phyloP scores from a whole-genome alignment of 2,888 invertebrate genomes.

The Morpho helenor region DNA sequence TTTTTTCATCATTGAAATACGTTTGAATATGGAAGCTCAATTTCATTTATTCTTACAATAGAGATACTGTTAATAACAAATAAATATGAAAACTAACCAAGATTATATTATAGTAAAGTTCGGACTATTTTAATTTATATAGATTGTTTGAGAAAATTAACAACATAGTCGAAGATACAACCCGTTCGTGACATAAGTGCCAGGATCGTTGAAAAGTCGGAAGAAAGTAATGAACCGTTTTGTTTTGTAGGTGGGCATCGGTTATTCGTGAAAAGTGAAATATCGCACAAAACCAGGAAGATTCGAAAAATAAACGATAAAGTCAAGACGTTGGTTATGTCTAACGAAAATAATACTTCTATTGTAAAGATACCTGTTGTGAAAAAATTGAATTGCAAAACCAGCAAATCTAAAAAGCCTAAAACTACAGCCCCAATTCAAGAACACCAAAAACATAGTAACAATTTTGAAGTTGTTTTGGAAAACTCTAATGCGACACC shows the following conservation, averaged over 20 bases:
- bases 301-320: not conserved
- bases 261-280: constrained; percentile 9
- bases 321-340: constrained; percentile 2
- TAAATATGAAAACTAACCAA: no score
- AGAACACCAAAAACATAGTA: constrained; percentile 1
- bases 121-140: no score
- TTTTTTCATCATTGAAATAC: no score
- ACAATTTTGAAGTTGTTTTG: constrained; percentile 5
- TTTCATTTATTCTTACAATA: no score
- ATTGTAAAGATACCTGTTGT: not conserved
- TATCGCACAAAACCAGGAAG: constrained; percentile 8
- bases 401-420: constrained; percentile 2
- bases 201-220: not conserved
- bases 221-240: constrained; percentile 12
- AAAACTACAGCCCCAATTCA: not conserved
- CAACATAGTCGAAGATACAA: no score
- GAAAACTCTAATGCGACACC: constrained; percentile 36
- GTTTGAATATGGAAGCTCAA: no score
- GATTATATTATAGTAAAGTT: no score
- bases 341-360: not conserved
- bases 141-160: no score
- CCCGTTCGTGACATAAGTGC: not conserved
- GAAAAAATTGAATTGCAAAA: not conserved
- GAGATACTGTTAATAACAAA: no score
- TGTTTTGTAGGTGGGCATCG: constrained; percentile 13